Conservation (phyloP, 2,113 vertebrate genomes). For the Oreamnos americanus region DNA sequence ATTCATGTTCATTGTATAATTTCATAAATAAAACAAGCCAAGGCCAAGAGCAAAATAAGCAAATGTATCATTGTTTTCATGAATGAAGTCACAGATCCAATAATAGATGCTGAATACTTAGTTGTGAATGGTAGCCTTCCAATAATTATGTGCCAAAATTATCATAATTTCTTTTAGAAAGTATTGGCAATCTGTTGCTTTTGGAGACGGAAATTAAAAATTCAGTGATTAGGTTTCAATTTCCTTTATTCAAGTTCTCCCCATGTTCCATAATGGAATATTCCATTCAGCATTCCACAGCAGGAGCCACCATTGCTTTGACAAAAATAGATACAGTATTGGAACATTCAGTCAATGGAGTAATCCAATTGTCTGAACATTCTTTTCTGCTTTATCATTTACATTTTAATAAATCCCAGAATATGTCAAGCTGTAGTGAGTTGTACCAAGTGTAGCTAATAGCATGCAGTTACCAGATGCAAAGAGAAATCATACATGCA, state of each 20-base stretch:
- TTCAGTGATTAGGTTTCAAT: slow-evolving; percentile 42
- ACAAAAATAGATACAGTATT: slow-evolving; percentile 80
- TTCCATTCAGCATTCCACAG: slow-evolving; percentile 64
- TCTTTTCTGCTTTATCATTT: slow-evolving; percentile 81
- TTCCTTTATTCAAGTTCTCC: slow-evolving; percentile 26
- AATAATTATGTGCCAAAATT: slow-evolving; percentile 26
- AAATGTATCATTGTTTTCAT: slow-evolving; percentile 50
- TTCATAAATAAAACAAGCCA: slow-evolving; percentile 16
- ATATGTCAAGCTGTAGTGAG: slow-evolving; percentile 68
- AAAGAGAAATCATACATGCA: slow-evolving; percentile 53
- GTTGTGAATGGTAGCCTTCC: slow-evolving; percentile 9
- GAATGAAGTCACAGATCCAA: slow-evolving; percentile 60
- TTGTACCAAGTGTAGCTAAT: slow-evolving; percentile 70
- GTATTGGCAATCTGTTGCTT: slow-evolving; percentile 52
- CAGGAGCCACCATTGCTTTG: slow-evolving; percentile 67
- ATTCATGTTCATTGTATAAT: neutral
- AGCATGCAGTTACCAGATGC: slow-evolving; percentile 79
- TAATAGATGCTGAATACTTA: slow-evolving; percentile 32
- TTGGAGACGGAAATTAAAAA: slow-evolving; percentile 48
- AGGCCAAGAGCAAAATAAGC: slow-evolving; percentile 29
- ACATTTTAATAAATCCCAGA: slow-evolving; percentile 82
- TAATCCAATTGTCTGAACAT: slow-evolving; percentile 82
- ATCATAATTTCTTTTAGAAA: slow-evolving; percentile 42
- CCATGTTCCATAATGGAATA: slow-evolving; percentile 46
- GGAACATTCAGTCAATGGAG: slow-evolving; percentile 79